Evolutionary conservation across 1,140 invertebrate genomes (phyloP), one percentile per base, ranked within the genome.

Genomic region (Melanaphis sacchari): DNA sequence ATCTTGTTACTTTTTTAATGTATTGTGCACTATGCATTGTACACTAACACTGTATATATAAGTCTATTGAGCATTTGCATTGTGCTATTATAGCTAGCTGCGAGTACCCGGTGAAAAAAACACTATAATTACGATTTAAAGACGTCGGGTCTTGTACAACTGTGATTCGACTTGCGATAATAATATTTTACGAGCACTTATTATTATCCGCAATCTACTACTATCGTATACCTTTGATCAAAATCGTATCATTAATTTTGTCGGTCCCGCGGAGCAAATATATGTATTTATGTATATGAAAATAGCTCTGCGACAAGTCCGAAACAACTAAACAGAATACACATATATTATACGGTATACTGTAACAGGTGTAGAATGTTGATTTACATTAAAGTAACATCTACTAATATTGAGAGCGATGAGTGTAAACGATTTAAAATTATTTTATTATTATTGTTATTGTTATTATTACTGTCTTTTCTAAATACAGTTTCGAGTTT

Each of bases 171-270:
- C 59, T 76, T n/a, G 18, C 31, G 59, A 76, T 76, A n/a, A 31
- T 76, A n/a, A 76, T 76, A 76, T 76, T 76, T 76, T 76, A 76
- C 31, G 59, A 76, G 59, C n/a, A 76, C 59, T 76, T 76, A n/a
- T 76, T 76, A 76, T 76, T 76, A 21, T 15, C 59, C 31, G 59
- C 18, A 76, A 76, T 76, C 59, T 76, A 76, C 15, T 76, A 76
- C 59, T 76, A 76, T 31, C 59, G 59, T 76, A 76, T n/a, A 24
- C 59, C 15, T 26, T 76, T n/a, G 59, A 76, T 76, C n/a, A 76
- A 76, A 76, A 76, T 76, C 59, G 31, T 76, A n/a, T 76, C 59
- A 76, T 76, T 76, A 76, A 76, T 76, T 76, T 76, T 76, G 59
- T n/a, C 59, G 59, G 59, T 76, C 59, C 59, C 36, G n/a, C 59